Base-by-base conservation (phyloP, 2,113 vertebrate genomes). In the Dendrocopos noguchii region DNA sequence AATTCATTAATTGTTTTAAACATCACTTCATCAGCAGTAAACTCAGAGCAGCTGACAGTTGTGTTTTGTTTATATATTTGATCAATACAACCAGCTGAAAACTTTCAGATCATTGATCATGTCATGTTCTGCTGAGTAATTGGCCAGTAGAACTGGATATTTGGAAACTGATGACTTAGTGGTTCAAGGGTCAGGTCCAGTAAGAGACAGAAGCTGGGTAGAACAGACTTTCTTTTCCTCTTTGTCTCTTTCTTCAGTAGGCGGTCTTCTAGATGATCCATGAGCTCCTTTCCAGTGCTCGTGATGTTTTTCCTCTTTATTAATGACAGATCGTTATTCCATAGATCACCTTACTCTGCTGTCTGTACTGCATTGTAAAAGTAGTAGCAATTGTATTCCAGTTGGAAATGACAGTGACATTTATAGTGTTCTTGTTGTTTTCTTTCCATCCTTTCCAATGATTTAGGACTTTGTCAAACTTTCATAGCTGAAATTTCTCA, bases 1-100 rank as follows among this genome's bases (percentile, higher is more conserved):
- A 87, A 92, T 96, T 96, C 85, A 92, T 97, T 98, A 97, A 97
- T 97, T 97, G 93, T 97, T 97, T 97, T 94, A 95, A 97, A 94
- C 88, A 96, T 86, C 91, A 91, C 82, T 97, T 97, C 88, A 95
- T 98, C 97, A 96, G 96, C 94, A 75, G 57, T 71, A 78, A 96
- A 81, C 80, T 60, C 60, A 93, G 95, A 97, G 96, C 93, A 98
- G 95, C 96, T 97, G 97, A 97, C 96, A 97, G 87, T 97, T 97
- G 95, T 96, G 88, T 95, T 97, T 96, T 97, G 92, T 97, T 96
- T 97, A 91, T 96, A 94, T 95, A 93, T 88, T 96, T 94, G 97
- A 98, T 98, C 97, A 96, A 97, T 97, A 97, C 86, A 95, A 95
- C 63, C 74, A 95, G 78, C 90, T 95, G 94, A 96, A 97, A 97